Base-by-base conservation (phyloP, 2,113 vertebrate genomes). In the Chamaetylas fuelleborni region DNA sequence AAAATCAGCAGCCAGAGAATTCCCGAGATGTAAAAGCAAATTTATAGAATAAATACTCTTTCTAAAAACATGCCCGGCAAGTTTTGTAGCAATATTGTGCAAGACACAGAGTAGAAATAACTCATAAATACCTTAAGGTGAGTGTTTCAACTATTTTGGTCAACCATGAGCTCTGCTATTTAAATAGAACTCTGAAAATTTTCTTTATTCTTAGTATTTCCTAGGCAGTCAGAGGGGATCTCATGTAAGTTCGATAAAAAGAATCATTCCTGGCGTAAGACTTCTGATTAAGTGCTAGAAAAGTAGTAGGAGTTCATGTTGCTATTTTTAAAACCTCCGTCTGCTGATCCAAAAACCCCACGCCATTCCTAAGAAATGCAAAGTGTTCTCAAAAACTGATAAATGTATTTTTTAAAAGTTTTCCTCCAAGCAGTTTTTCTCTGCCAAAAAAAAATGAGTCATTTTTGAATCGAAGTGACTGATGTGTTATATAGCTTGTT, bases 241-340 rank as follows among this genome's bases (percentile, higher is more conserved):
- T 71, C 42, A 58, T 36, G 15, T 17, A 36, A 13, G 5, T 85
- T 66, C 42, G 29, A 69, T n/a, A 72, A 82, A 89, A 85, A 88
- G 16, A 88, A 62, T 66, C 72, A 6, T 8, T 62, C 65, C 34
- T 89, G 70, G 23, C 54, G 40, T 34, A 56, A 66, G 43, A 69
- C 62, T 74, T 81, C 54, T 51, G 36, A 88, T 84, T 73, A 88
- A 53, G 45, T 80, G 43, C 67, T 81, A 83, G 50, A 94, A 83
- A 73, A 57, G 42, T 53, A 77, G 33, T 56, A 74, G 38, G 81
- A 86, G 43, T 86, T 43, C 18, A 64, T 15, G n/a, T 28, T 70
- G 50, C 80, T 97, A 81, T 96, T 92, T 96, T 93, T 42, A 95
- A 95, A 94, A 67, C 22, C 20, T 45, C 47, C 8, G 20, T 45